A percentile compares a stretch with the other conserved stretches of the same genome.
Conservation (phyloP, 1,140 invertebrate species). For the Macrosteles quadrilineatus region DNA sequence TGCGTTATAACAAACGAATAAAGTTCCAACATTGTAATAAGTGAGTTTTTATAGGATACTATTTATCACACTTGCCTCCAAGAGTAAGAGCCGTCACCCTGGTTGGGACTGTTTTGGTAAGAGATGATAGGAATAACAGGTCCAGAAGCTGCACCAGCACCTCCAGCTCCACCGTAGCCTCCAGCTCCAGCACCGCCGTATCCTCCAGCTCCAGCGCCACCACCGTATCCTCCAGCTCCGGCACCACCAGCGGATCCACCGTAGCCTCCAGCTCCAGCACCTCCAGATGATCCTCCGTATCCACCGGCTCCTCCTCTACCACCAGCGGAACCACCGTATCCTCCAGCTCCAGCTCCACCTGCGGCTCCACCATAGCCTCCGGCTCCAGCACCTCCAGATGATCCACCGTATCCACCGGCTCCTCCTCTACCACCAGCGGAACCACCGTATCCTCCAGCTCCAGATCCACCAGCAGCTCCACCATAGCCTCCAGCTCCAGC, state of each 20-base stretch:
- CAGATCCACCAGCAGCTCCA: slow-evolving; percentile 17
- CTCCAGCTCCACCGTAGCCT: slow-evolving; percentile 2
- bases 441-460: slow-evolving; percentile 4
- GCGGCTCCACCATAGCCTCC: not conserved
- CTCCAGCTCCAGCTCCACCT: slow-evolving; percentile 20
- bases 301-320: slow-evolving; percentile 2
- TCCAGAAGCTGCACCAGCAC: slow-evolving; percentile 14
- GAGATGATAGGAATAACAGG: slow-evolving; percentile 38
- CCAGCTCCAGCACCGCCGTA: slow-evolving; percentile 12
- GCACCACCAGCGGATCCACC: slow-evolving; percentile 17
- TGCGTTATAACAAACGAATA: too few relatives aligned
- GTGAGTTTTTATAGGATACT: too few relatives aligned
- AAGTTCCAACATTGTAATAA: too few relatives aligned
- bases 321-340: not conserved
- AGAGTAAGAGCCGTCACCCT: slow-evolving; percentile 39
- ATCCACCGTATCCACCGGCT: slow-evolving; percentile 12
- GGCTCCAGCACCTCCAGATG: slow-evolving; percentile 8
- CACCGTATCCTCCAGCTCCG: not conserved
- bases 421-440: slow-evolving; percentile 3
- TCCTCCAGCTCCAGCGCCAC: not conserved
- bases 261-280: slow-evolving; percentile 17
- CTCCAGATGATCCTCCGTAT: slow-evolving; percentile 5
- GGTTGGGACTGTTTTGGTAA: slow-evolving; percentile 33
- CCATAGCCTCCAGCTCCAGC: slow-evolving; percentile 20
- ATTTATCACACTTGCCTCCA: slow-evolving; percentile 40